These are phyloP conservation scores for Sternotherus odoratus DNA, from an alignment of 2,797 vertebrate species.

Conservation along the genomic window DNA sequence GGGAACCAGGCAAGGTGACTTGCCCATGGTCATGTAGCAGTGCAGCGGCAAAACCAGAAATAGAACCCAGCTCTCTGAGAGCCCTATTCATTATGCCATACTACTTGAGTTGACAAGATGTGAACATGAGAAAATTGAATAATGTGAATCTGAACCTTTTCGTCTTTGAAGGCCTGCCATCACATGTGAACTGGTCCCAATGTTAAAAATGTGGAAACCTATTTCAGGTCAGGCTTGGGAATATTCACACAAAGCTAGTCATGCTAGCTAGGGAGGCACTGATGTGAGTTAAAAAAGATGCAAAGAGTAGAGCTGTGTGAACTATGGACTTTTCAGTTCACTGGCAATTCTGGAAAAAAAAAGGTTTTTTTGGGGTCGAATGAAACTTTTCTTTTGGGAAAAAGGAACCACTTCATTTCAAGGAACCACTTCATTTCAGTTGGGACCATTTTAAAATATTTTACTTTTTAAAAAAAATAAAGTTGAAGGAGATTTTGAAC, in stretches of 20 bases:
- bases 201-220: not conserved
- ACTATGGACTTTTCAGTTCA: not conserved
- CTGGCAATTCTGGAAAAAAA: not conserved
- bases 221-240: not conserved
- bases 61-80: not conserved
- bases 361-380: not conserved
- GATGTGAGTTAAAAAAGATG: not conserved
- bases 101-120: not conserved
- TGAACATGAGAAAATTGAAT: not conserved
- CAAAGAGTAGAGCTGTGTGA: not conserved
- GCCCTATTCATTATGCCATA: rapidly evolving
- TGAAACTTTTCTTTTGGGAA: not conserved
- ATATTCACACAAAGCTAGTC: not conserved
- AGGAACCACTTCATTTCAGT: not conserved
- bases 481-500: not conserved
- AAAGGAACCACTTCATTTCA: not conserved
- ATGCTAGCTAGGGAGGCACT: not conserved
- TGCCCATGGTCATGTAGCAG: not conserved
- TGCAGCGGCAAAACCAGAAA: not conserved
- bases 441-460: not conserved
- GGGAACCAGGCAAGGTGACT: not conserved
- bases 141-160: not conserved
- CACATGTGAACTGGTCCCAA: not conserved
- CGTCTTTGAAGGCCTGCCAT: not conserved
- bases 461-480: not conserved